Conservation (phyloP, 2,797 vertebrate genomes). For the Dallia pectoralis region DNA sequence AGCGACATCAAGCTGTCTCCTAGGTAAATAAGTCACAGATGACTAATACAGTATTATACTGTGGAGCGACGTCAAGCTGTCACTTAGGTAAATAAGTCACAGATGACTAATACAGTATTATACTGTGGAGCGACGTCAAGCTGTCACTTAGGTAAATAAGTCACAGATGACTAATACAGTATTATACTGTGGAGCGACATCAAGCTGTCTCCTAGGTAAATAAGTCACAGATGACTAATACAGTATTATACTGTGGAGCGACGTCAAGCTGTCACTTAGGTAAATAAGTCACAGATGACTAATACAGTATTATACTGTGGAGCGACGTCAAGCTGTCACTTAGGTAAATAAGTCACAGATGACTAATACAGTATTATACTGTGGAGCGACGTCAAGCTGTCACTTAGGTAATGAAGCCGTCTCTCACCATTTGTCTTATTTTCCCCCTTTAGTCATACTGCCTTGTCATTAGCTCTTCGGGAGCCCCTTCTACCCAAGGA, state of each 20-base stretch:
- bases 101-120: constrained; percentile 77
- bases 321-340: constrained; percentile 75
- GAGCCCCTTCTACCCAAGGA: constrained; percentile 78
- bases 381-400: constrained; percentile 73
- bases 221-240: too few relatives aligned
- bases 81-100: constrained; percentile 82
- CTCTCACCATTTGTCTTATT: constrained; percentile 81
- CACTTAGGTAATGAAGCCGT: constrained; percentile 82
- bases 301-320: constrained; percentile 74
- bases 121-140: constrained; percentile 71
- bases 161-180: too few relatives aligned
- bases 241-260: constrained; percentile 70
- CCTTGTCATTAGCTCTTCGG: constrained; percentile 73
- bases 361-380: constrained; percentile 78
- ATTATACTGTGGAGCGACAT: constrained; percentile 71
- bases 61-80: constrained; percentile 73
- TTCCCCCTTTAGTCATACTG: constrained; percentile 78
- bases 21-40: constrained; percentile 82
- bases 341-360: constrained; percentile 73
- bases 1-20: constrained; percentile 75
- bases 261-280: constrained; percentile 78
- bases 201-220: constrained; percentile 80
- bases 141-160: constrained; percentile 82
- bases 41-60: constrained; percentile 76
- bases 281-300: constrained; percentile 85